Evolutionary conservation across 2,888 invertebrate species (phyloP).

Genomic region (Sphaerolaimus hirsutus): DNA sequence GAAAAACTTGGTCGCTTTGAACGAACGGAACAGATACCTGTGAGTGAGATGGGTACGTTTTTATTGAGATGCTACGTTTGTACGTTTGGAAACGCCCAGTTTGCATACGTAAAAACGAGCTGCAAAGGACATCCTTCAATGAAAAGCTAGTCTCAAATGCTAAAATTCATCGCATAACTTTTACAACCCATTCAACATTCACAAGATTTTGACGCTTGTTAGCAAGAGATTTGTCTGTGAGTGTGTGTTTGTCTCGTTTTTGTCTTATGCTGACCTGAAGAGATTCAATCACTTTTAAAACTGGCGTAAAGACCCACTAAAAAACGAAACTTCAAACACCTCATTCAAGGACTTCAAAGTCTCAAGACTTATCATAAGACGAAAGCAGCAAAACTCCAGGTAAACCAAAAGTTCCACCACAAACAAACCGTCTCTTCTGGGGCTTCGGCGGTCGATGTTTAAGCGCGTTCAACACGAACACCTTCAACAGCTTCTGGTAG

Average conservation of each 20-base stretch:
- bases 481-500: conserved; percentile 91
- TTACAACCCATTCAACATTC: too few species aligned
- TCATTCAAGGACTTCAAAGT: too few species aligned
- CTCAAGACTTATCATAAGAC: not conserved
- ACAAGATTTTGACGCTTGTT: too few species aligned
- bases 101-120: not conserved
- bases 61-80: not conserved
- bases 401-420: not conserved
- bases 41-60: conserved; percentile 3
- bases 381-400: not conserved
- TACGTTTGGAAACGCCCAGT: not conserved
- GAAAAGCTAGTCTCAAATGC: too few species aligned
- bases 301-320: too few species aligned
- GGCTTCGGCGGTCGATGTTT: conserved; percentile 93
- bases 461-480: conserved; percentile 84
- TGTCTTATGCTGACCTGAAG: too few species aligned
- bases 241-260: too few species aligned
- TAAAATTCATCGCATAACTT: too few species aligned
- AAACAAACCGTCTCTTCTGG: conserved; percentile 60
- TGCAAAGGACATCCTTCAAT: not conserved
- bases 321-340: not conserved
- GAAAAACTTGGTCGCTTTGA: conserved; percentile 98
- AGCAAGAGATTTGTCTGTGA: too few species aligned
- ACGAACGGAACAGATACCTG: conserved; percentile 81
- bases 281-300: too few species aligned